A percentile compares a stretch with the other conserved stretches of the same genome.
Conservation (phyloP, 1,140 invertebrate species). For the Pemphigus obesinymphae region DNA sequence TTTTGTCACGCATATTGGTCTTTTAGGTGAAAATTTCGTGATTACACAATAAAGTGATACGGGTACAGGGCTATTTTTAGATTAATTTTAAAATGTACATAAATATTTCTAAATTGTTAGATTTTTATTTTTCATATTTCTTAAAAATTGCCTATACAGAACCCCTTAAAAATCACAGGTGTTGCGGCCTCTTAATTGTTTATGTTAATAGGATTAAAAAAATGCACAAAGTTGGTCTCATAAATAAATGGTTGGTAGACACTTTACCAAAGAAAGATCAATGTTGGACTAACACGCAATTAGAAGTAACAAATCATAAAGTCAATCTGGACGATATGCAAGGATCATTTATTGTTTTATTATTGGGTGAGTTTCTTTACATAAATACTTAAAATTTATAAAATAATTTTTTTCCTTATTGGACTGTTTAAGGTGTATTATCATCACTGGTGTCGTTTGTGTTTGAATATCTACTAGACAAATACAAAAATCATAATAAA, state of each 20-base stretch:
- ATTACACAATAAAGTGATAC: too few species aligned
- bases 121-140: too few species aligned
- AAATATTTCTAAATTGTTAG: too few species aligned
- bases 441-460: constrained; percentile 2
- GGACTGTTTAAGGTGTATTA: constrained; percentile 2
- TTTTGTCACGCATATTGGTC: too few species aligned
- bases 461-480: constrained; percentile 10
- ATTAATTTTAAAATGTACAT: too few species aligned
- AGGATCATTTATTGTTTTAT: constrained; percentile 77
- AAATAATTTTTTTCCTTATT: not conserved
- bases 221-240: constrained; percentile 78
- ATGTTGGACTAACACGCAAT: constrained; percentile 61
- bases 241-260: constrained; percentile 73
- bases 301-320: constrained; percentile 71
- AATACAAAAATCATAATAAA: not conserved
- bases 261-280: constrained; percentile 74
- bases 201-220: constrained; percentile 59
- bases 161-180: too few species aligned
- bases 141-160: too few species aligned
- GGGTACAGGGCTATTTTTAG: too few species aligned
- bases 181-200: too few species aligned
- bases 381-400: not conserved
- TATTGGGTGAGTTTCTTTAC: constrained; percentile 59
- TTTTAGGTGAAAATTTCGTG: too few species aligned
- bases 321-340: constrained; percentile 85